Base-by-base conservation (phyloP, 2,113 vertebrate genomes). In the Hyla sarda region DNA sequence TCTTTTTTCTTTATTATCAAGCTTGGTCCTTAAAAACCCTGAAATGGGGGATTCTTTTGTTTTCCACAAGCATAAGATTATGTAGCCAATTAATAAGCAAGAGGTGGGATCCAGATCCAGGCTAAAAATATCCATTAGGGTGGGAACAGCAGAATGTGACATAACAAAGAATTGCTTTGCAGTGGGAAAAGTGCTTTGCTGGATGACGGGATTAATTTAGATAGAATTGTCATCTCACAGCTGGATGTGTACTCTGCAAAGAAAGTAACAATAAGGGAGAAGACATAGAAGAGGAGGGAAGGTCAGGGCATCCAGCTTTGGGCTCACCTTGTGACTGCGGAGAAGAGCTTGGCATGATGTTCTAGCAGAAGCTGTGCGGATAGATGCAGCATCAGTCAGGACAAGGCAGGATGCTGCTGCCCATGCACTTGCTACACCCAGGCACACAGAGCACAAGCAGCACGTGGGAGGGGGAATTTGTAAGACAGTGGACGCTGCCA, bases 401-500 rank as follows among this genome's bases (percentile, higher is more conserved):
- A 74, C 60, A 32, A 58, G 71, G 87, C 85, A 85, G 60, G 88
- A 89, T 84, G 88, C 90, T 89, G 93, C 92, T 89, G 93, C 92
- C 67, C 78, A 74, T 62, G 78, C 85, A 50, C 85, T 82, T 73
- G 78, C 93, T 92, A 92, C 93, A 91, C 88, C 91, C 93, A 94
- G 96, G 92, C 94, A 90, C 91, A 91, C 92, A 93, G 91, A 95
- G 92, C 93, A 90, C 93, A 90, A 87, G 92, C 93, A 92, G 92
- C 92, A 92, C 94, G 94, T 95, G 91, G 94, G 95, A 96, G 93
- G 94, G 93, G 95, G 94, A 94, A 95, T 96, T 96, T 97, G 95
- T 97, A 96, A 96, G 94, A 94, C 93, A 92, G 93, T 93, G 96
- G 95, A 95, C 96, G 91, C 94, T 95, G 96, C 96, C 96, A 96